phyloP scores from a whole-genome alignment of 2,888 invertebrate species.

The Morpho achilles region DNA sequence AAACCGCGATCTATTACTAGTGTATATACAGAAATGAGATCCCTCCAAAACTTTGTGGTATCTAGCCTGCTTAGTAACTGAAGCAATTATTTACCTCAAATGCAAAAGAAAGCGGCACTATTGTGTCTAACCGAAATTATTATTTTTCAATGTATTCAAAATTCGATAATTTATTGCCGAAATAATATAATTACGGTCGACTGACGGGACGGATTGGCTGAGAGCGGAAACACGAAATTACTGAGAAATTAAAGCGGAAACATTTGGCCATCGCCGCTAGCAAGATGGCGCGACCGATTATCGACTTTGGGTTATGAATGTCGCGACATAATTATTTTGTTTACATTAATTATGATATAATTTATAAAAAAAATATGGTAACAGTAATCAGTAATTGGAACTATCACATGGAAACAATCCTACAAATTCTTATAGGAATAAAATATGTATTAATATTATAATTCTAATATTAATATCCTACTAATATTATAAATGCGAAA shows the following conservation, averaged over 20 bases:
- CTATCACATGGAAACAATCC: too few relatives aligned
- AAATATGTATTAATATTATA: not conserved
- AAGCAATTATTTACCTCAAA: constrained; percentile 1
- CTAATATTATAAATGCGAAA: too few relatives aligned
- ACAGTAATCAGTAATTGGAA: not conserved
- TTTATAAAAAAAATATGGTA: constrained; percentile 10
- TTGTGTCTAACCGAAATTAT: constrained; percentile 65
- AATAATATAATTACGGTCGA: constrained; percentile 77
- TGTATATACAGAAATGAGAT: not conserved
- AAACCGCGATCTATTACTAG: too few relatives aligned
- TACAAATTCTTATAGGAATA: not conserved
- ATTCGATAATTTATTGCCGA: constrained; percentile 79
- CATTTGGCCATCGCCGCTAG: constrained; percentile 77
- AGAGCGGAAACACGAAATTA: constrained; percentile 76
- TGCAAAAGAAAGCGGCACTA: constrained; percentile 32
- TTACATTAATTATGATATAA: constrained; percentile 32
- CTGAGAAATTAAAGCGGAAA: constrained; percentile 79
- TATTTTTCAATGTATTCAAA: constrained; percentile 71
- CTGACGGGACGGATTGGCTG: constrained; percentile 76
- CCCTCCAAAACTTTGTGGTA: not conserved
- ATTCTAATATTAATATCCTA: too few relatives aligned
- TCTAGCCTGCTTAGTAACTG: constrained; percentile 2
- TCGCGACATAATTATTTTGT: constrained; percentile 55
- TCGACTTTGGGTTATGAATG: constrained; percentile 72
- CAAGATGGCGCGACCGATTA: constrained; percentile 74